These are phyloP conservation scores for Epistrophella euchroma DNA, from an alignment of 2,888 invertebrate genomes.

Conservation along the genomic window DNA sequence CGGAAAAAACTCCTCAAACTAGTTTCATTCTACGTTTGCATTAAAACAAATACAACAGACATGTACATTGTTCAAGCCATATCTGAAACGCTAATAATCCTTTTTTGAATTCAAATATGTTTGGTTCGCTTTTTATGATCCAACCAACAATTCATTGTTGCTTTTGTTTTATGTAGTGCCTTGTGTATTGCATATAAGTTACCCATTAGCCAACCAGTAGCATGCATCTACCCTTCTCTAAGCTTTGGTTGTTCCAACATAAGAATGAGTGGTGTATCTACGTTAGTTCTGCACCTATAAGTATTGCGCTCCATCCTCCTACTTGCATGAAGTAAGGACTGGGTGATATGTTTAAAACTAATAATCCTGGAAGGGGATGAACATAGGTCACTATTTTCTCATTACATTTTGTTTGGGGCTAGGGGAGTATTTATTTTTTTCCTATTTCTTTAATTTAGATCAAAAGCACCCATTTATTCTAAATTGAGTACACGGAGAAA, in stretches of 20 bases:
- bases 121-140: conserved; percentile 59
- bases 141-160: background rate
- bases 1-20: conserved; percentile 35
- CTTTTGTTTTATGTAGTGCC: conserved; percentile 29
- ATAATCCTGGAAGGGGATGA: conserved; percentile 58
- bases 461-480: conserved; percentile 50
- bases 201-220: background rate
- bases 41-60: background rate
- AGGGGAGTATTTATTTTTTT: conserved; percentile 18
- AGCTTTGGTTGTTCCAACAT: conserved; percentile 27
- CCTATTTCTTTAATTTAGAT: conserved; percentile 19
- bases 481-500: conserved; percentile 54
- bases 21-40: conserved; percentile 33
- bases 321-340: conserved; percentile 33
- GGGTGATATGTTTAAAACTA: conserved; percentile 57
- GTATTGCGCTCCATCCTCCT: background rate
- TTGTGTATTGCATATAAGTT: conserved; percentile 6
- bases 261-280: conserved; percentile 48
- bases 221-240: conserved; percentile 27
- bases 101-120: conserved; percentile 46
- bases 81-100: conserved; percentile 65
- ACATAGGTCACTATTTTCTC: conserved; percentile 71
- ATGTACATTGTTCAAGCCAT: conserved; percentile 45
- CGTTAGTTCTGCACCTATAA: background rate
- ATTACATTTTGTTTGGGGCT: conserved; percentile 56